Evolutionary conservation across 2,888 invertebrate genomes (phyloP).

Genomic region (Acronicta psi): DNA sequence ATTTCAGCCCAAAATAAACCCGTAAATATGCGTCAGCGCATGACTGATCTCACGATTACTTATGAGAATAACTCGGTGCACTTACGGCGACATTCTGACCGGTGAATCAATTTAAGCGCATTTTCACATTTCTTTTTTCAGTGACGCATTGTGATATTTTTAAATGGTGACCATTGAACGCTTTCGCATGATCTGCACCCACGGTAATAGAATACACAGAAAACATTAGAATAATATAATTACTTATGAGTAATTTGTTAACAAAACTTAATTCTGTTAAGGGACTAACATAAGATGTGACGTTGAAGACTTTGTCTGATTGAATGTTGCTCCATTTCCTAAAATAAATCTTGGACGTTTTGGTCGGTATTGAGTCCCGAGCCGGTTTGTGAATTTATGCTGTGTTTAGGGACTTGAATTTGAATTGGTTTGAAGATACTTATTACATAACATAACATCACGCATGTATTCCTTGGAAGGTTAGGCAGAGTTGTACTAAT

Average conservation of each 20-base stretch:
- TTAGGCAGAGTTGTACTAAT: too few relatives aligned
- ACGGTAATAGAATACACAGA: constrained; percentile 19
- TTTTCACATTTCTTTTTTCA: constrained; percentile 46
- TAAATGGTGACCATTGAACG: constrained; percentile 23
- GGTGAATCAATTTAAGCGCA: constrained; percentile 64
- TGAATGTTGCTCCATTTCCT: neutral
- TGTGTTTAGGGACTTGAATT: neutral
- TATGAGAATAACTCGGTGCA: constrained; percentile 63
- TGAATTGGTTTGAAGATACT: too few relatives aligned
- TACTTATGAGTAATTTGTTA: neutral
- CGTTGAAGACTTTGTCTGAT: neutral
- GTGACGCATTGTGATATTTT: constrained; percentile 50
- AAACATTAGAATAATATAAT: neutral
- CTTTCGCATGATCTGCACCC: constrained; percentile 18
- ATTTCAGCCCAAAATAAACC: constrained; percentile 67
- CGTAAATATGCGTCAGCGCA: constrained; percentile 70
- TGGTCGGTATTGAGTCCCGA: neutral
- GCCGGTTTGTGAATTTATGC: neutral
- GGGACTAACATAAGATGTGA: neutral
- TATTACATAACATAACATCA: too few relatives aligned
- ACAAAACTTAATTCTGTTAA: too few relatives aligned
- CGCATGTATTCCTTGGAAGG: too few relatives aligned
- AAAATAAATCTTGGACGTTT: neutral
- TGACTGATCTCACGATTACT: constrained; percentile 66
- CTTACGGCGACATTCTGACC: constrained; percentile 54